Evolutionary conservation across 1,140 invertebrate species (phyloP).

Genomic region (Drosophila sp.): DNA sequence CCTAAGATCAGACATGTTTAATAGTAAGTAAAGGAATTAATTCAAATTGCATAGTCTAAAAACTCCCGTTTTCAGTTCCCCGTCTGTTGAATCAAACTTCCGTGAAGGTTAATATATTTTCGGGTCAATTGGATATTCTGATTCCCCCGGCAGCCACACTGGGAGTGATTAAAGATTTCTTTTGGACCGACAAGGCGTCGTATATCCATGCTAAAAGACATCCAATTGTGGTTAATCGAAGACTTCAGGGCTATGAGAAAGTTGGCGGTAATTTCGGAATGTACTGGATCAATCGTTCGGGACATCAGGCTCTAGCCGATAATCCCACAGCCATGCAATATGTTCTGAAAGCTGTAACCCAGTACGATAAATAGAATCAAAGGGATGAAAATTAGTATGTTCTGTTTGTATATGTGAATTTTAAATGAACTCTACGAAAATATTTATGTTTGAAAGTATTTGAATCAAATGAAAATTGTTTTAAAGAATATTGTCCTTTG

Average conservation of each 20-base stretch:
- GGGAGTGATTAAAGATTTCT: conserved; percentile 88
- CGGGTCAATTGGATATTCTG: conserved; percentile 87
- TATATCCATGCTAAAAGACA: conserved; percentile 84
- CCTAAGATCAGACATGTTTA: conserved; percentile 91
- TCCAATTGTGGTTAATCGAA: conserved; percentile 84
- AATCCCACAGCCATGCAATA: conserved; percentile 73
- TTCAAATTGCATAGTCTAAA: neutral
- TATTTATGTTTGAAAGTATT: too few relatives aligned
- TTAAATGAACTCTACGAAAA: neutral
- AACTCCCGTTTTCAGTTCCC: conserved; percentile 86
- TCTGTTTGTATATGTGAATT: neutral
- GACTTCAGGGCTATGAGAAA: conserved; percentile 88
- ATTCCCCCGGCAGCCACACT: conserved; percentile 86
- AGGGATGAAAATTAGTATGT: neutral
- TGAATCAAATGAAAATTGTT: too few relatives aligned
- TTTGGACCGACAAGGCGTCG: conserved; percentile 85
- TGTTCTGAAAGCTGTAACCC: conserved; percentile 50
- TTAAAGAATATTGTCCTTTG: too few relatives aligned
- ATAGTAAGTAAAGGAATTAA: conserved; percentile 83
- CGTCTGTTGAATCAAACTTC: conserved; percentile 87
- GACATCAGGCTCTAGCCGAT: conserved; percentile 84
- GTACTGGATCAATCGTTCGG: conserved; percentile 88
- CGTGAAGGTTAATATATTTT: conserved; percentile 69
- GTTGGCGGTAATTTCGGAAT: conserved; percentile 87
- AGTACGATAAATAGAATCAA: conserved; percentile 3